Evolutionary conservation across 2,797 vertebrate genomes (phyloP), one percentile per base, ranked within the genome.

Genomic region (Chelon auratus): DNA sequence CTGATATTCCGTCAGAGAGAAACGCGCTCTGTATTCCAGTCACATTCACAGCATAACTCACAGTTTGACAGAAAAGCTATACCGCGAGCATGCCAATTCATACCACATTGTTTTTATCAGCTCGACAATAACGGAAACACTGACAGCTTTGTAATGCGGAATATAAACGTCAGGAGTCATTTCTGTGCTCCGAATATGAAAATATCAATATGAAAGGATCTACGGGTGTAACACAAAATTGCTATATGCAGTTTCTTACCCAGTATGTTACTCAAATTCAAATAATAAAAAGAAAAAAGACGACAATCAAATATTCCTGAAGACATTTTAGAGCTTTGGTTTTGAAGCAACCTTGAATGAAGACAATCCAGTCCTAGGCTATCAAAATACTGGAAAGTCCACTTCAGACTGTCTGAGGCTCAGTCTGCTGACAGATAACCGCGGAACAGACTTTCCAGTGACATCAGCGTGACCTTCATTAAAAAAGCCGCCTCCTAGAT

Each of bases 21-120:
- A 80, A 53, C 58, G 54, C 51, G 45, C 53, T 91, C 54, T 50
- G 68, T 80, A 90, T 89, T 89, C 87, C 45, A 60, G 42, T 80
- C 87, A 83, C 87, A 83, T 75, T 83, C 66, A 7, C 62, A 50
- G 55, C 33, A 78, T 60, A 84, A 76, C 65, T 58, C 68, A 69
- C 68, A 43, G 33, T 14, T 5, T 26, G 55, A 43, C 55, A 61
- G 54, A 68, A 63, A 68, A 61, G 58, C 72, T 62, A 58, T 62
- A 63, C 30, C 73, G 30, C 72, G 61, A n/a, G 65, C 68, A 79
- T 78, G 82, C 30, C 18, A 59, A 82, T 71, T 76, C 67, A 77
- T 11, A 37, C 20, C 15, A 20, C 11, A 22, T 22, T 51, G 30
- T 18, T 51, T 17, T n/a, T 14, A 30, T 4, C 1, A 3, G 45